Evolutionary conservation across 2,888 invertebrate species (phyloP).

Genomic region (Cantharis nigra): DNA sequence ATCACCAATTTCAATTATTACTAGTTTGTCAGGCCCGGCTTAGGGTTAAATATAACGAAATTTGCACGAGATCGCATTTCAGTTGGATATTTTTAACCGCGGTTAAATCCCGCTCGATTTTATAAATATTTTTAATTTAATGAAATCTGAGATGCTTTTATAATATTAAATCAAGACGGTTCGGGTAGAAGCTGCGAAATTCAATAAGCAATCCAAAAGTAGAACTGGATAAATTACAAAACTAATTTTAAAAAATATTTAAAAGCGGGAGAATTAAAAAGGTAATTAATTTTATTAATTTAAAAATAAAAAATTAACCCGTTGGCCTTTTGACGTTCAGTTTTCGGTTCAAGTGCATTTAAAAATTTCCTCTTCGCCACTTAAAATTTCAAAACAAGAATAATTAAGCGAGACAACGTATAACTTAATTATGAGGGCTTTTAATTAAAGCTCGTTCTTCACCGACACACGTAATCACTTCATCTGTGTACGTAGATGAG

Average conservation of each 20-base stretch:
- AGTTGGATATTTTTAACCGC: not conserved
- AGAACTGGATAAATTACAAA: not conserved
- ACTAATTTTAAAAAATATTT: not conserved
- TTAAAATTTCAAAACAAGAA: conserved; percentile 4
- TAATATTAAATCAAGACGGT: not conserved
- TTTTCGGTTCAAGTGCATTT: not conserved
- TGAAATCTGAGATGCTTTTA: not conserved
- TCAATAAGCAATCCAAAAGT: not conserved
- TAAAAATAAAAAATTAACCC: not conserved
- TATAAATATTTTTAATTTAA: not conserved
- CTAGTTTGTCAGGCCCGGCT: not conserved
- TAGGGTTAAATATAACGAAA: not conserved
- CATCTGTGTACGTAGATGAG: not conserved
- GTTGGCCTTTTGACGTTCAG: not conserved
- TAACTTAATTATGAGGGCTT: conserved; percentile 16
- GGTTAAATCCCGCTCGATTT: not conserved
- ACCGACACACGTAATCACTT: not conserved
- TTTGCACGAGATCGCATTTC: not conserved
- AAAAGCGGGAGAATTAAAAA: not conserved
- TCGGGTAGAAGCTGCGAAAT: not conserved
- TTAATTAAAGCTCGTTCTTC: conserved; percentile 17
- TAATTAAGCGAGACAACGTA: not conserved
- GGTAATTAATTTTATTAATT: not conserved
- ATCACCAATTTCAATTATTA: not conserved
- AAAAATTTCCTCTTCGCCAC: conserved; percentile 1